Base-by-base conservation (phyloP, 1,140 invertebrate genomes). In the Sarcophaga bullata region DNA sequence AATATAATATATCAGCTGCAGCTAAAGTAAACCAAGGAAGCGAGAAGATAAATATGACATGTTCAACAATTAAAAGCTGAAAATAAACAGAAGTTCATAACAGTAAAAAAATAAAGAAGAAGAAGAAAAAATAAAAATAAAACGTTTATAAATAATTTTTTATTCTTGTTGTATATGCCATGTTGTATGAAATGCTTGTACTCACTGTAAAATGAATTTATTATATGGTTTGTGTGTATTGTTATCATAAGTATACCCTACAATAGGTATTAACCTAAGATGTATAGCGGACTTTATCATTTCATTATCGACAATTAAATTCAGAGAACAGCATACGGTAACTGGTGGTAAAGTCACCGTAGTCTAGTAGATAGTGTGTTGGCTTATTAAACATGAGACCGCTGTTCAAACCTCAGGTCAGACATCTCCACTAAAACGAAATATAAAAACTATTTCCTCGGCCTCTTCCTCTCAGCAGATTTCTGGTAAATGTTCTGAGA, bases 61-160 rank as follows among this genome's bases (percentile, higher is more conserved):
- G 75, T 78, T 78, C 75, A 78, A 78, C 75, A 78, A 78, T 78
- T 78, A 78, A 78, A 78, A 78, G 75, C 75, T 78, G 75, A 78
- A 78, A 78, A 78, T 78, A 78, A 78, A 78, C 75, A 78, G 75
- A 78, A 78, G 75, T 78, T 50, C 48, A 17, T 8, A 50, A 13
- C 10, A 78, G 75, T 78, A 78, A 78, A 49, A 50, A 76, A 48
- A 13, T n/a, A 72, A 72, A 19, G 37, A 72, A 19, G n/a, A 72
- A 19, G 37, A 72, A 19, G n/a, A 9, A 72, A 72, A 25, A 68
- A 68, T 7, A 15, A 13, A 7, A 7, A 72, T 25, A 72, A 72
- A 72, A 72, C 37, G 62, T 10, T 25, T 37, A 58, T 58, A 58
- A 78, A 50, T 78, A n/a, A 78, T 78, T 78, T 52, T 78, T 78